Percentiles rank a stretch among this genome's conserved stretches.
Evolutionary conservation across 1,140 invertebrate genomes (phyloP).

Genomic region (Anastrepha obliqua): DNA sequence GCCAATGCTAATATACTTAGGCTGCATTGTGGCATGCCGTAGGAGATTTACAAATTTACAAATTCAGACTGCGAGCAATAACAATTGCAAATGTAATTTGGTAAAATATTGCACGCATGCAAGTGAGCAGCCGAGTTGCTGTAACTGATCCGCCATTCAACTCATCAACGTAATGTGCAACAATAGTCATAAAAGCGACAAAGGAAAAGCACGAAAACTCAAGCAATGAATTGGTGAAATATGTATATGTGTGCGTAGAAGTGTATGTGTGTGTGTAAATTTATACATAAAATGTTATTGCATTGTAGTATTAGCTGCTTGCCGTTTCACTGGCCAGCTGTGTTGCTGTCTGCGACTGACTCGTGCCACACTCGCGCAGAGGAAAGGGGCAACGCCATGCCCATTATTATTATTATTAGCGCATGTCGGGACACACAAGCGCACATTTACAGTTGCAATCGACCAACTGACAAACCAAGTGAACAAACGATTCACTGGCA

Average conservation of each 20-base stretch:
- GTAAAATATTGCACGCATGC: slow-evolving; percentile 17
- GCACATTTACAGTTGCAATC: neutral
- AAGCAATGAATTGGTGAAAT: slow-evolving; percentile 5
- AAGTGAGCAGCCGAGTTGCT: neutral
- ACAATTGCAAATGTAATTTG: slow-evolving; percentile 29
- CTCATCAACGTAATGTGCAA: slow-evolving; percentile 35
- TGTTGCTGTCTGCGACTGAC: neutral
- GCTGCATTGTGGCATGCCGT: neutral
- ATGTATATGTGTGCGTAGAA: neutral
- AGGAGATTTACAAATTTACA: neutral
- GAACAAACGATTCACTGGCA: too few relatives aligned
- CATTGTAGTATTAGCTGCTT: neutral
- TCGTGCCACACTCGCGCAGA: slow-evolving; percentile 5
- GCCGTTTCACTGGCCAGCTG: neutral
- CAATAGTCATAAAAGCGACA: neutral
- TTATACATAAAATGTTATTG: neutral
- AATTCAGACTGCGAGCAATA: neutral
- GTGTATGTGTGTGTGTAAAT: neutral
- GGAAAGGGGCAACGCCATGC: neutral
- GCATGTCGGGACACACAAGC: slow-evolving; percentile 25
- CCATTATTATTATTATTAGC: slow-evolving; percentile 48
- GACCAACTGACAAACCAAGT: neutral
- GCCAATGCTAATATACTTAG: too few relatives aligned
- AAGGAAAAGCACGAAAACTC: neutral
- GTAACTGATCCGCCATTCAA: slow-evolving; percentile 2